Evolutionary conservation across 2,888 invertebrate species (phyloP), one percentile per base, ranked within the genome.

Genomic region (Latheticus oryzae): DNA sequence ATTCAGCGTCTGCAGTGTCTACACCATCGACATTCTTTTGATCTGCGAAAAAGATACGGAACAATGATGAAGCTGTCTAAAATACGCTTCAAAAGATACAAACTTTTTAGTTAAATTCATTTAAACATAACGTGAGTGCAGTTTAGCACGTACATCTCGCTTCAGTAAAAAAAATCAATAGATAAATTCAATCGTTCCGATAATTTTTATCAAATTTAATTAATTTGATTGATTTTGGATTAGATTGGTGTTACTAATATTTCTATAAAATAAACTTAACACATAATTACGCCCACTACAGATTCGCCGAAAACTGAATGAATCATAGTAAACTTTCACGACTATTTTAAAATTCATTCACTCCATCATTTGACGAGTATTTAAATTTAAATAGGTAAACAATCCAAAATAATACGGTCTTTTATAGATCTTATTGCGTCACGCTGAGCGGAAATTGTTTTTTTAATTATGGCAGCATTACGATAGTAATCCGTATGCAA

Each of bases 301-400:
- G 8, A 24, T 48, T 48, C 48, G 9, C 35, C 23, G 48, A 48
- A 48, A 13, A 5, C 15, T 8, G 33, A 35, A 35, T 48, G 48
- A 48, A 48, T 48, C 48, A 48, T 48, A 48, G 48, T 48, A 48
- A 47, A 35, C 48, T 48, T 48, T 48, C 48, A 24, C 33, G 35
- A 12, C 48, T 48, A 48, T 48, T 48, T 48, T 48, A 45, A 43
- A 45, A 45, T 45, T 30, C 32, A 45, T 45, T 45, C 45, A 28
- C 9, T 28, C 15, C 28, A 19, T 28, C 28, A 45, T 17, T 5
- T 28, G 11, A 28, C 17, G 21, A 21, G 9, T 28, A 28, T 40
- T 11, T 43, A 43, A 16, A 43, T 26, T 12, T 5, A 16, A 17
- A 26, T 28, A 30, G 30, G 32, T 45, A 45, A 45, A 45, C 30